Conservation (phyloP, 2,888 invertebrate genomes). For the Harpalus rufipes region DNA sequence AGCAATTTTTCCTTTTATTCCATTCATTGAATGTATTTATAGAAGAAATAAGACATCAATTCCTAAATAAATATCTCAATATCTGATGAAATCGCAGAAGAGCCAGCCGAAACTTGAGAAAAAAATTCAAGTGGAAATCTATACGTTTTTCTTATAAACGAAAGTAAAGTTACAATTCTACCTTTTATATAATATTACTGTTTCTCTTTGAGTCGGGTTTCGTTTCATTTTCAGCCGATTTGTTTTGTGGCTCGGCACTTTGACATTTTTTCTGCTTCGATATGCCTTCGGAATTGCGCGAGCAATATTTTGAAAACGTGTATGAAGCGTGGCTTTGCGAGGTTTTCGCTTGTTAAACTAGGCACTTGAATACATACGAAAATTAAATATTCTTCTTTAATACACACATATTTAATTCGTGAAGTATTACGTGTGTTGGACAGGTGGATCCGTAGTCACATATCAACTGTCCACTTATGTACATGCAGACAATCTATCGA, state of each 20-base stretch:
- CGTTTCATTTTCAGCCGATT: constrained; percentile 54
- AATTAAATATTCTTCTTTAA: constrained; percentile 41
- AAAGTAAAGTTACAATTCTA: constrained; percentile 44
- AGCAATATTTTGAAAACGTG: constrained; percentile 50
- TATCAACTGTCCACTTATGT: neutral
- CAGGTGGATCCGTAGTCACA: neutral
- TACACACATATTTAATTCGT: constrained; percentile 5
- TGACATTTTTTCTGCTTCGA: constrained; percentile 43
- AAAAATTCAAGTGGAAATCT: constrained; percentile 1
- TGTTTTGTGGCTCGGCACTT: constrained; percentile 51
- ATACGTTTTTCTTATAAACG: constrained; percentile 4
- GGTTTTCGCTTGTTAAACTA: constrained; percentile 17
- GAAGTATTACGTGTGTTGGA: constrained; percentile 3
- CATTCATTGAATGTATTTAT: constrained; percentile 1
- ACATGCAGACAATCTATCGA: neutral
- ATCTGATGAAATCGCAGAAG: constrained; percentile 19
- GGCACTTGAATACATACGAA: constrained; percentile 33
- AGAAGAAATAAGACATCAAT: constrained; percentile 14
- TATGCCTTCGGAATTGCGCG: constrained; percentile 11
- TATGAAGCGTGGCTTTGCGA: neutral
- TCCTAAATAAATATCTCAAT: constrained; percentile 14
- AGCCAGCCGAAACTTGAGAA: neutral
- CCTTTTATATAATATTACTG: constrained; percentile 52
- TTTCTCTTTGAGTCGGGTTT: constrained; percentile 54
- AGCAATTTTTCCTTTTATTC: constrained; percentile 1